Evolutionary conservation across 2,113 vertebrate genomes (phyloP).

Genomic region (Ophthalmolycus amberensis): DNA sequence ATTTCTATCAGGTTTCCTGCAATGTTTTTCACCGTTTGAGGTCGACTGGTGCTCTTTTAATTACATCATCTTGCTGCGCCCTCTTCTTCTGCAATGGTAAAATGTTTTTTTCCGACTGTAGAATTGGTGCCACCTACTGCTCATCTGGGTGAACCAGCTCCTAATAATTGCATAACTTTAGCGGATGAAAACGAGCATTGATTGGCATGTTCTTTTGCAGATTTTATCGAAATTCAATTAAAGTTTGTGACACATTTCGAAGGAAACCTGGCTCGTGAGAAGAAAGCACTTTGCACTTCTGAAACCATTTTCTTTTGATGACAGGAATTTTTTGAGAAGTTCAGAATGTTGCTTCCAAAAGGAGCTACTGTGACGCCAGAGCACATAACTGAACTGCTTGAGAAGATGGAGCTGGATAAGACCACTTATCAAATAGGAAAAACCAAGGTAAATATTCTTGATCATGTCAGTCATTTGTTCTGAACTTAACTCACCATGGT

Average conservation of each 20-base stretch:
- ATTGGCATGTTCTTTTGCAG: neutral
- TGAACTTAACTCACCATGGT: neutral
- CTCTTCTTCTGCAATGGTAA: neutral
- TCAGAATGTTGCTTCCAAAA: constrained; percentile 90
- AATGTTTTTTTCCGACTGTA: neutral
- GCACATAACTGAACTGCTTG: constrained; percentile 87
- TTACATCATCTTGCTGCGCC: neutral
- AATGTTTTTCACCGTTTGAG: neutral
- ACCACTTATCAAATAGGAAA: constrained; percentile 92
- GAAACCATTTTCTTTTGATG: constrained; percentile 10
- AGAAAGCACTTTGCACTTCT: neutral
- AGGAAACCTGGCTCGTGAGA: neutral
- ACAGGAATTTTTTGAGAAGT: constrained; percentile 90
- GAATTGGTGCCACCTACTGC: neutral
- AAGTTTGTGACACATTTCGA: neutral
- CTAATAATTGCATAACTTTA: neutral
- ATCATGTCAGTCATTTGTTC: neutral
- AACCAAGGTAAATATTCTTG: constrained; percentile 86
- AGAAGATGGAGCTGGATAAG: constrained; percentile 83
- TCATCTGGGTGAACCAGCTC: neutral
- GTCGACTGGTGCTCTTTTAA: neutral
- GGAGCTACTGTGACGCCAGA: constrained; percentile 81
- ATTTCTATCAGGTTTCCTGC: neutral
- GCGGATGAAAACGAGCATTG: neutral
- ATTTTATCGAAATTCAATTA: neutral